Percentiles rank a stretch among this genome's conserved stretches.
Conservation (phyloP, 2,113 vertebrate genomes). For the Phaetusa simplex region DNA sequence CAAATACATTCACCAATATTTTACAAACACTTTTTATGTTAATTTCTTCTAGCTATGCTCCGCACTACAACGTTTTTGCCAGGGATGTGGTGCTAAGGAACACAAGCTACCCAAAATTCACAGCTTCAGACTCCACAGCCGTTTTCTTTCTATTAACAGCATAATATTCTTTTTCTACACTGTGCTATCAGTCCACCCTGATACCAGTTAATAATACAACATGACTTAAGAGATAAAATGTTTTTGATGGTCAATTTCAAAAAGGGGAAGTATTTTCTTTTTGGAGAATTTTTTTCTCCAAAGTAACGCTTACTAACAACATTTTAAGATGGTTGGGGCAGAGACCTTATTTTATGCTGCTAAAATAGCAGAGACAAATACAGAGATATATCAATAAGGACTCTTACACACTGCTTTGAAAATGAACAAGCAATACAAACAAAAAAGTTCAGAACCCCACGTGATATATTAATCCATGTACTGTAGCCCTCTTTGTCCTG, state of each 20-base stretch:
- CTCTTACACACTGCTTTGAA: neutral
- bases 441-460: neutral
- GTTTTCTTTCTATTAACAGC: neutral
- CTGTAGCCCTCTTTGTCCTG: neutral
- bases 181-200: neutral
- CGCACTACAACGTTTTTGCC: neutral
- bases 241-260: neutral
- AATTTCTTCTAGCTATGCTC: neutral
- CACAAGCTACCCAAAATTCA: neutral
- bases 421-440: neutral
- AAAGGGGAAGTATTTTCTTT: neutral
- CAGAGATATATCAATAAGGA: neutral
- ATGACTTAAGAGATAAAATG: neutral
- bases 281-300: neutral
- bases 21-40: neutral
- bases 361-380: neutral
- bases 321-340: neutral
- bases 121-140: neutral
- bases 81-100: neutral
- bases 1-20: neutral
- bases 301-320: neutral
- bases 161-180: neutral
- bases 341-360: neutral
- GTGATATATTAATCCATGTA: neutral
- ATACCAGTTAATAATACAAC: neutral